A percentile compares a stretch with the other conserved stretches of the same genome.
Conservation (phyloP, 2,888 invertebrate species). For the Eupithecia pulchellata region DNA sequence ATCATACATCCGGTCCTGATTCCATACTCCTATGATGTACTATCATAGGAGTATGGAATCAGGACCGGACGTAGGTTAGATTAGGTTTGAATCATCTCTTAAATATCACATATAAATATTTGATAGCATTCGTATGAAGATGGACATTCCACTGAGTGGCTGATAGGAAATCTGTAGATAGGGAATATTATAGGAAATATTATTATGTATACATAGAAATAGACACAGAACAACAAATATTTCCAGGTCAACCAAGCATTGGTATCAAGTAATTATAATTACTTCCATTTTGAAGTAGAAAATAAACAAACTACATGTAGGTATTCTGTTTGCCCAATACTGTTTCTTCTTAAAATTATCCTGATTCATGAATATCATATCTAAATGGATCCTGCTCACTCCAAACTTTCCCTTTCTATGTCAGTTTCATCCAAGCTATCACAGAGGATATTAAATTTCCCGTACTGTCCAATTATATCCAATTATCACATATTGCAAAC, state of each 20-base stretch:
- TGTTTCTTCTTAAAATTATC: neutral
- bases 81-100: neutral
- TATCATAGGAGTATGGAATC: no score
- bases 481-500: slow-evolving; percentile 13
- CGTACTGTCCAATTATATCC: slow-evolving; percentile 14
- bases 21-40: no score
- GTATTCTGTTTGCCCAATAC: neutral
- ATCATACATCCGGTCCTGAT: no score
- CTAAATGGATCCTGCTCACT: neutral
- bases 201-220: neutral
- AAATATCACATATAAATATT: neutral
- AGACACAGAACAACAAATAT: neutral
- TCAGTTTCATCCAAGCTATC: slow-evolving; percentile 16
- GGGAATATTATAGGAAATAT: no score
- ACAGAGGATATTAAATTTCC: slow-evolving; percentile 29
- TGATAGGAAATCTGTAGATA: no score
- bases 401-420: slow-evolving; percentile 12
- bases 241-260: neutral
- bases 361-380: neutral
- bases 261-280: neutral
- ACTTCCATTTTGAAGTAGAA: no score
- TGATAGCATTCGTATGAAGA: neutral
- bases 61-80: neutral
- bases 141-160: no score
- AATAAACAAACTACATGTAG: neutral